Conservation (phyloP, 2,113 vertebrate genomes). For the Tinamus guttatus region DNA sequence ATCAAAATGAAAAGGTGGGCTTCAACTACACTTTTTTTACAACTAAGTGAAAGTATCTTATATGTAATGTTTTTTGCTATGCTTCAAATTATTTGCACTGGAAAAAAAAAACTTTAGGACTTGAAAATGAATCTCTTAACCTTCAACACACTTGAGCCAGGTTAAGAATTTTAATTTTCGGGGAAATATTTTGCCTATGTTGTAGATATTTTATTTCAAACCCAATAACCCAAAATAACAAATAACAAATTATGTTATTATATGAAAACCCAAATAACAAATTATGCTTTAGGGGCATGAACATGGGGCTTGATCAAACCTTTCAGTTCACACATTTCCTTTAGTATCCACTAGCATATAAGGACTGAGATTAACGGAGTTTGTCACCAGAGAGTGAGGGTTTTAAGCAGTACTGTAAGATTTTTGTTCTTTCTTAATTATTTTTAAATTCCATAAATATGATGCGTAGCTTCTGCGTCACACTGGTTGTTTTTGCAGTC, state of each 20-base stretch:
- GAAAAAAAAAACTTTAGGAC: not conserved
- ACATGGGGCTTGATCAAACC: not conserved
- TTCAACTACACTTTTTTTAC: not conserved
- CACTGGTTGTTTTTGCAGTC: not conserved
- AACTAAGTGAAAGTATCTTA: not conserved
- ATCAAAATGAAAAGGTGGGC: not conserved
- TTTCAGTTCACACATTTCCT: not conserved
- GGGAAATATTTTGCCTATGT: not conserved
- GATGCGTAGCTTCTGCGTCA: accelerated
- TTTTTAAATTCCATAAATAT: not conserved
- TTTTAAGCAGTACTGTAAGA: not conserved
- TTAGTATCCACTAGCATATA: not conserved
- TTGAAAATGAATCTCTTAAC: not conserved
- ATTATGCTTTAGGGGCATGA: not conserved
- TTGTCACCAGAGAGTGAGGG: not conserved
- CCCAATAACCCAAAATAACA: too few species aligned
- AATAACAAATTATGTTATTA: too few species aligned
- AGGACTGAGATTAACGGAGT: not conserved
- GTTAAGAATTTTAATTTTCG: not conserved
- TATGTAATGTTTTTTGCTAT: not conserved
- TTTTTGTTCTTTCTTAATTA: not conserved
- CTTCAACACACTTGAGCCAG: too few species aligned
- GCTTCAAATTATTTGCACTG: not conserved
- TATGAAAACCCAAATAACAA: not conserved
- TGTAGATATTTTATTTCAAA: not conserved